Percentiles rank a stretch among this genome's conserved stretches.
Conservation (phyloP, 2,797 vertebrate genomes). For the Platyrinchus mystaceus region DNA sequence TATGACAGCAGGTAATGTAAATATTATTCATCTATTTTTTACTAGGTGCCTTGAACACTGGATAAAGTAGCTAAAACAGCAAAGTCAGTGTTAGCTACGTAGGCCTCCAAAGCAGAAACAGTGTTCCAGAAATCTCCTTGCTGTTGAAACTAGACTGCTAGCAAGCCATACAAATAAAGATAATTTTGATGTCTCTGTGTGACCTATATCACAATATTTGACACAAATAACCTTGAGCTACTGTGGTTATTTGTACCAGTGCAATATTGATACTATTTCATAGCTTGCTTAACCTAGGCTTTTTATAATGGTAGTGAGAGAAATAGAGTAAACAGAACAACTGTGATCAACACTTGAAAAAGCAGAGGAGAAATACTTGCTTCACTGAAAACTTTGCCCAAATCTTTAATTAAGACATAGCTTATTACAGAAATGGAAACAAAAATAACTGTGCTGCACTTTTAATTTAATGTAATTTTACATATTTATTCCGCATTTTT, state of each 20-base stretch:
- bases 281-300: background rate
- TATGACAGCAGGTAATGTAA: fast-evolving
- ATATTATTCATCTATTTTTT: background rate
- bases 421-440: background rate
- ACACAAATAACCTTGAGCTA: background rate
- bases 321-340: background rate
- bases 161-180: background rate
- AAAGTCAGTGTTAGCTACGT: background rate
- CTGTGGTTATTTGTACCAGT: background rate
- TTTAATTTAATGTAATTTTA: background rate
- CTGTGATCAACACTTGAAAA: background rate
- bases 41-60: background rate
- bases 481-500: background rate
- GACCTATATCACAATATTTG: background rate
- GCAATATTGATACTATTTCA: background rate
- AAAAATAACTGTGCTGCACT: background rate
- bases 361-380: background rate
- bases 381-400: background rate
- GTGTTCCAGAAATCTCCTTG: background rate
- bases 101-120: background rate
- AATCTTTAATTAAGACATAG: background rate
- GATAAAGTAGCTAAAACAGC: background rate
- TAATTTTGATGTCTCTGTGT: background rate
- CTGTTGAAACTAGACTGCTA: background rate
- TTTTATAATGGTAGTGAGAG: background rate